Base-by-base conservation (phyloP, 2,888 invertebrate genomes). In the Agrochola macilenta region DNA sequence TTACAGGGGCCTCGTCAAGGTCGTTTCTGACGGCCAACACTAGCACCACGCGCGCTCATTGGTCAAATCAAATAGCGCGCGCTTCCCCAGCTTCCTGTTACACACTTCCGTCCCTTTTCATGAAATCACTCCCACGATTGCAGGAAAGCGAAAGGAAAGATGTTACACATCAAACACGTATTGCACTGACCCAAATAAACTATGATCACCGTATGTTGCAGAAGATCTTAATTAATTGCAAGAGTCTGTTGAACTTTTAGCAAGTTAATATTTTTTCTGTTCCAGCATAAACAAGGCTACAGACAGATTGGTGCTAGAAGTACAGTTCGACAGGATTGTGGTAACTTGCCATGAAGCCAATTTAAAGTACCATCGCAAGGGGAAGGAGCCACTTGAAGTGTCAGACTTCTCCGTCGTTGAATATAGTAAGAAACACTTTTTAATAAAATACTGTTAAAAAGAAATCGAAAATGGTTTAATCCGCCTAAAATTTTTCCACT, bases 401-500 rank as follows among this genome's bases (percentile, higher is more conserved):
- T 12, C 77, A 5, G 91, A 92, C 69, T 87, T 64, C 14, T 20
- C 83, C 0, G 69, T 78, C 5, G 23, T 88, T 57, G 83, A 78
- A 54, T 90, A 83, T 17, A 71, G 92, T 92, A 87, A 90, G 83
- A 30, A 35, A 58, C 0, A 17, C 46, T 69, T 80, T 82, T 26
- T 39, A n/a, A 30, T 9, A 20, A 61, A 30, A 11, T 61, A 20
- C 20, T 61, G 20, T 30, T 20, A 30, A 61, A 30, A 60, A 30
- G 0, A 23, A 12, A 30, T 30, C 30, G 30, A 30, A 30, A 30
- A 30, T 30, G 30, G 30, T 30, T 30, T 30, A 30, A 9, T 43
- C 43, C 1, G 9, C 9, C 9, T n/a, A n/a, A n/a, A n/a, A n/a
- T n/a, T n/a, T n/a, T n/a, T n/a, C n/a, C n/a, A n/a, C n/a, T n/a